Base-by-base conservation (phyloP, 1,140 invertebrate species). In the Protaetia brevitarsis region DNA sequence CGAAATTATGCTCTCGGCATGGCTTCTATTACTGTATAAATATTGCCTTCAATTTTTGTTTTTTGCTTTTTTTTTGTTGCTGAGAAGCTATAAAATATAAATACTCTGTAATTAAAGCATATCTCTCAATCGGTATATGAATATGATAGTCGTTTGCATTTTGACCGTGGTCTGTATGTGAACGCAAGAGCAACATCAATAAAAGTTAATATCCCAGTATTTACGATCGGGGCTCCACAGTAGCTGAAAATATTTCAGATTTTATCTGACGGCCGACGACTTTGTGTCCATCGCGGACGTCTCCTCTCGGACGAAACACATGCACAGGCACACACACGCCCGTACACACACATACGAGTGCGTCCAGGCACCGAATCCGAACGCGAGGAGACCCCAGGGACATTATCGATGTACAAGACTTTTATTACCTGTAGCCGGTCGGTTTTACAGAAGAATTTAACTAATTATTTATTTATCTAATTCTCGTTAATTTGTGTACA, bases 391-490 rank as follows among this genome's bases (percentile, higher is more conserved):
- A 21, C 13, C 41, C 13, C n/a, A n/a, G n/a, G n/a, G 41, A 45
- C 41, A 45, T 45, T 45, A 45, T 45, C 41, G 41, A 45, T 45
- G 41, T 45, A 45, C 41, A 45, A 45, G 41, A 45, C 41, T 45
- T 45, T 45, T 45, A 45, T 45, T 45, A 45, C 41, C 41, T 45
- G 41, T 45, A 45, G 41, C 41, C 41, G 6, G 41, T 45, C 41
- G 41, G 41, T 45, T 45, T 45, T 45, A 45, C 41, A 45, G 41
- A 45, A 45, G 16, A 45, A 45, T 45, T 45, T 45, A 45, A 45
- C 41, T 45, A 45, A 45, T 45, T 45, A 45, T 45, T 45, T 45
- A 45, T 45, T 45, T 45, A 45, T 45, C 41, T 45, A 45, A 45
- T 45, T 45, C 41, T 45, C 41, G 41, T 45, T 45, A 45, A 45